Evolutionary conservation across 2,113 vertebrate genomes (phyloP), one percentile per base, ranked within the genome.

Genomic region (Trematomus loennbergii): DNA sequence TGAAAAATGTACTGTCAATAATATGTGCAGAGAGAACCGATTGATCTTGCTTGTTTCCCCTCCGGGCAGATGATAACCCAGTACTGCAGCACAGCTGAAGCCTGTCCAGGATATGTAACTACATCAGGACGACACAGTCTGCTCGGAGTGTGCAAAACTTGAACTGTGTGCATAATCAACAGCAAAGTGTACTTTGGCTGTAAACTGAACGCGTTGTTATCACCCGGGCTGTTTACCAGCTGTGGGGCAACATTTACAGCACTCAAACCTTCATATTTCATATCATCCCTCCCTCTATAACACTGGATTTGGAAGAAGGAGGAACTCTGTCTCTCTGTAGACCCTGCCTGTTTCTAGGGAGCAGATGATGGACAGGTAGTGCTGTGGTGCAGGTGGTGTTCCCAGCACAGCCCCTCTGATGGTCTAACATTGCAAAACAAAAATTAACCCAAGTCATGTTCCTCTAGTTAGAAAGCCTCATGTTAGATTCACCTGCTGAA

Each of bases 51-150:
- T 76, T 1, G 12, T 81, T 72, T 50, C 71, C 64, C 83, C 77
- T 68, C 29, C 20, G 77, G 90, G 66, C 63, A 67, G 66, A 68
- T 22, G 64, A 46, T 87, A 88, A 92, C 92, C 90, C 87, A 90
- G 78, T 84, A 77, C 79, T 75, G 83, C 79, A 80, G 69, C 75
- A 79, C 46, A 68, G 61, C 52, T 54, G 65, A 67, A 81, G 59
- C 72, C 64, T 53, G 81, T 60, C 68, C 77, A 76, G 72, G 59
- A 50, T 59, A 46, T 79, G 54, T 75, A 78, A 83, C 59, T 48
- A 61, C 79, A 87, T 49, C 75, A 65, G 67, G 33, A 55, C 13
- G 50, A 54, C 81, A 58, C 66, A 45, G 59, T 20, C 67, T 68
- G 49, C 12, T 57, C 58, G 22, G 45, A 61, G 60, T 62, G 54